Evolutionary conservation across 1,140 invertebrate species (phyloP).

Genomic region (Parapsyche elsis): DNA sequence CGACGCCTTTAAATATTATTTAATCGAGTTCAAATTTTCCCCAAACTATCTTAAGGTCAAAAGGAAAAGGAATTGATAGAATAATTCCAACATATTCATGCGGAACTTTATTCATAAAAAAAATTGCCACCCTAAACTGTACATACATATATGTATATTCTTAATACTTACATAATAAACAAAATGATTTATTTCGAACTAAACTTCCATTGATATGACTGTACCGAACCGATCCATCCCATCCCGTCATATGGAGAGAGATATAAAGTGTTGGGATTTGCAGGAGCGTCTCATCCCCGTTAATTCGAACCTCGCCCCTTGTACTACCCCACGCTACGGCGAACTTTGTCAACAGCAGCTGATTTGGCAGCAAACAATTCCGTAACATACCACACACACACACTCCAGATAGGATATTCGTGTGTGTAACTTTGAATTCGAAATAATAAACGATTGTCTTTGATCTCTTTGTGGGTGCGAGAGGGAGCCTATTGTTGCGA

Average conservation of each 20-base stretch:
- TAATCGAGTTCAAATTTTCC: too few species aligned
- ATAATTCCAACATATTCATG: too few species aligned
- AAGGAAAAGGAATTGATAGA: too few species aligned
- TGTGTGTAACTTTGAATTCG: background rate
- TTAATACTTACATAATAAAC: too few species aligned
- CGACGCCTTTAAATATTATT: too few species aligned
- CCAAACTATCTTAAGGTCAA: too few species aligned
- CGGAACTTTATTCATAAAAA: too few species aligned
- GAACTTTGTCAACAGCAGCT: constrained; percentile 51
- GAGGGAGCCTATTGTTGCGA: background rate
- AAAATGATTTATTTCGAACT: too few species aligned
- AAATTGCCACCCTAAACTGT: too few species aligned
- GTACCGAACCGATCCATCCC: background rate
- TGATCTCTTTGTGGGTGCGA: constrained; percentile 36
- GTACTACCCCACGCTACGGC: constrained; percentile 2
- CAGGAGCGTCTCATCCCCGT: constrained; percentile 19
- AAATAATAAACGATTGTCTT: constrained; percentile 46
- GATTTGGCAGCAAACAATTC: constrained; percentile 48
- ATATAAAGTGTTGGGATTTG: constrained; percentile 31
- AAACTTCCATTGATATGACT: background rate
- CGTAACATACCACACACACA: constrained; percentile 28
- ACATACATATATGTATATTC: too few species aligned
- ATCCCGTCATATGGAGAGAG: background rate
- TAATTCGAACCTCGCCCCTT: background rate
- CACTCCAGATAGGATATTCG: background rate